Evolutionary conservation across 2,888 invertebrate species (phyloP).

Genomic region (Heptascelio sp.): DNA sequence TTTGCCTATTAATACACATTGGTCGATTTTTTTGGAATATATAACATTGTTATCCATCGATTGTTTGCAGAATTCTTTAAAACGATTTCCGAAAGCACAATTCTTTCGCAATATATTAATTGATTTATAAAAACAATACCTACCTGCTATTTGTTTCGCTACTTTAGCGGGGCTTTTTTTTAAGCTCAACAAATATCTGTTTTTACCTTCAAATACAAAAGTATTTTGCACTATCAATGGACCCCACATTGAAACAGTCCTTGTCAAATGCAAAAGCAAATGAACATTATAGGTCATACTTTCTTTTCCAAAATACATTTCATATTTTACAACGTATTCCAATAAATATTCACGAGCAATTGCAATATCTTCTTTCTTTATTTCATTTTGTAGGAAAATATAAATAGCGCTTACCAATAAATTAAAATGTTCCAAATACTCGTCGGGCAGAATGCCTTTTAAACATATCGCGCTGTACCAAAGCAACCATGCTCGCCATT

Average conservation of each 20-base stretch:
- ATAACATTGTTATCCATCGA: neutral
- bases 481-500: slow-evolving; percentile 22
- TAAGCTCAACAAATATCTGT: slow-evolving; percentile 5
- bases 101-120: neutral
- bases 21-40: neutral
- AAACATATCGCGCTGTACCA: neutral
- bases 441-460: neutral
- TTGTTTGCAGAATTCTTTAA: neutral
- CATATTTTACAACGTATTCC: neutral
- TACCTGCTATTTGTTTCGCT: slow-evolving; percentile 25
- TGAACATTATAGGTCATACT: slow-evolving; percentile 44
- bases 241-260: slow-evolving; percentile 32
- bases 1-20: neutral
- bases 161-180: slow-evolving; percentile 25
- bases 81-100: neutral
- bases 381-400: neutral
- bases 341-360: neutral
- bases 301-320: slow-evolving; percentile 13
- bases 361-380: neutral
- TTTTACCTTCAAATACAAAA: neutral
- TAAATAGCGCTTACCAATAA: neutral
- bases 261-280: slow-evolving; percentile 12
- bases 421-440: neutral
- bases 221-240: slow-evolving; percentile 41
- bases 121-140: slow-evolving; percentile 24